phyloP scores from a whole-genome alignment of 2,113 vertebrate species.

The pig (Sus scrofa) region T2T-Sscrofa CM000812.6:198429501-198430000 shows the following conservation, averaged over 20 bases:
- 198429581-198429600: constrained; percentile 96
- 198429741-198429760: constrained; percentile 88
- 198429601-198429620: constrained; percentile 97
- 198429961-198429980: too few relatives aligned
- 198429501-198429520: neutral
- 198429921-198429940: too few relatives aligned
- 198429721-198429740: constrained; percentile 98
- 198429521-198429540: constrained; percentile 86
- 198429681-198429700: constrained; percentile 96
- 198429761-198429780: constrained; percentile 17
- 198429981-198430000: too few relatives aligned
- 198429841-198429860: too few relatives aligned
- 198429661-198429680: constrained; percentile 93
- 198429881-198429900: too few relatives aligned
- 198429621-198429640: constrained; percentile 96
- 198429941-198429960: too few relatives aligned
- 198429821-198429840: neutral
- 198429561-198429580: constrained; percentile 97
- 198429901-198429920: too few relatives aligned
- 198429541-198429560: constrained; percentile 97
- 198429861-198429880: too few relatives aligned
- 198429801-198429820: constrained; percentile 35
- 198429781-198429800: constrained; percentile 21
- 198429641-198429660: constrained; percentile 95
- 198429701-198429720: constrained; percentile 96